Conservation (phyloP, 1,140 invertebrate species). For the Coenobita brevimanus region DNA sequence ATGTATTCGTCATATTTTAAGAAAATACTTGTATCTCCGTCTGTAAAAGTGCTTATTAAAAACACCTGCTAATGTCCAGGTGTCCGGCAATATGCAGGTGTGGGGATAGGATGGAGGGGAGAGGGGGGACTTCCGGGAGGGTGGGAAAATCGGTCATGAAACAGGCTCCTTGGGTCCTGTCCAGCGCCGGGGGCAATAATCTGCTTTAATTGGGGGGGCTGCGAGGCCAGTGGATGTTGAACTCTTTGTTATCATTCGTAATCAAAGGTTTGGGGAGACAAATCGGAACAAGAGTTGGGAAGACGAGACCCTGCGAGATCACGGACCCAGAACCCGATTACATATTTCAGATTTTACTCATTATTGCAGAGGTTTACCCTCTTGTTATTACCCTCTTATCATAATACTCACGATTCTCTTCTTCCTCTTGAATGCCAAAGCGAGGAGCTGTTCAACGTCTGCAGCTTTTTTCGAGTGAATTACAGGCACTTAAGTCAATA, state of each 20-base stretch:
- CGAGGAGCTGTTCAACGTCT: no score
- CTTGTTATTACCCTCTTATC: no score
- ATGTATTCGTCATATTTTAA: neutral
- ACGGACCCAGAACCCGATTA: neutral
- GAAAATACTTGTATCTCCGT: no score
- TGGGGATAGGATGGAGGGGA: neutral
- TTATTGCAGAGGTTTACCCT: no score
- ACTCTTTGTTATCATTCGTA: constrained; percentile 22
- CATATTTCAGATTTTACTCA: no score
- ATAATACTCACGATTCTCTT: no score
- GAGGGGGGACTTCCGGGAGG: constrained; percentile 11
- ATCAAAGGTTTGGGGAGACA: constrained; percentile 31
- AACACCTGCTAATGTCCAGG: no score
- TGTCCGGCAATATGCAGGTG: no score
- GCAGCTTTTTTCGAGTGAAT: no score
- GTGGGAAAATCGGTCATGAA: constrained; percentile 30
- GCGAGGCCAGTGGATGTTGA: constrained; percentile 33
- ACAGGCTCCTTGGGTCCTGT: constrained; percentile 15
- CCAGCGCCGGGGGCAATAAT: constrained; percentile 12
- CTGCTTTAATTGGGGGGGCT: constrained; percentile 50
- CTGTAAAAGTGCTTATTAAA: no score
- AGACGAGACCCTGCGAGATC: neutral
- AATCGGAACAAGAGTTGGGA: neutral
- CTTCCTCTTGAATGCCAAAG: no score
- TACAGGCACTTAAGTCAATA: no score